Percentiles rank a stretch among this genome's conserved stretches.
These are phyloP conservation scores for Drusus annulatus DNA, from an alignment of 1,140 invertebrate genomes.

Conservation along the genomic window DNA sequence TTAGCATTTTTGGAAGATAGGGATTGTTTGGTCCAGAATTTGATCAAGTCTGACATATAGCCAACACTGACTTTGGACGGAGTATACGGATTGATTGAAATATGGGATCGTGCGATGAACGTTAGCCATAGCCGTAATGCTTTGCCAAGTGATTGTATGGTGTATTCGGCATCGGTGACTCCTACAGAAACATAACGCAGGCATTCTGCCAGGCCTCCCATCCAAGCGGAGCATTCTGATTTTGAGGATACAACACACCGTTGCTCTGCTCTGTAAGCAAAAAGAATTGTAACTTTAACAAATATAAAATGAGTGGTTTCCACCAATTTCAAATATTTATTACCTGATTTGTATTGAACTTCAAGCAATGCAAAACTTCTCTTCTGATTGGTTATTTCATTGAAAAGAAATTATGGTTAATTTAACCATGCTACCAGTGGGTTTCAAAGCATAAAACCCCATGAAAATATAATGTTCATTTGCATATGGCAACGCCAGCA, in stretches of 20 bases:
- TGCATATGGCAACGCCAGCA: too few species aligned
- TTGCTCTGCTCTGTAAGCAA: conserved; percentile 70
- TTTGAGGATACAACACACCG: conserved; percentile 71
- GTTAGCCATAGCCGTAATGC: conserved; percentile 50
- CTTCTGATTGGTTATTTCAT: too few species aligned
- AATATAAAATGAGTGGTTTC: too few species aligned
- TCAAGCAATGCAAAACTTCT: too few species aligned
- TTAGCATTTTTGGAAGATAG: conserved; percentile 55
- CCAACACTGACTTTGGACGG: conserved; percentile 46
- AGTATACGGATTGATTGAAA: conserved; percentile 46
- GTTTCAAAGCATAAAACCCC: too few species aligned
- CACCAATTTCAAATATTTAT: too few species aligned
- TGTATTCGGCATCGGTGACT: conserved; percentile 63
- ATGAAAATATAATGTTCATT: too few species aligned
- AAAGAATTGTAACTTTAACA: neutral
- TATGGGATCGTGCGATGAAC: conserved; percentile 36
- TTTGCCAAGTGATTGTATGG: conserved; percentile 34
- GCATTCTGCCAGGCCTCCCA: conserved; percentile 80
- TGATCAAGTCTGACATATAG: conserved; percentile 38
- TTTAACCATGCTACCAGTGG: too few species aligned
- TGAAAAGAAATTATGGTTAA: too few species aligned
- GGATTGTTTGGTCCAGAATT: conserved; percentile 55
- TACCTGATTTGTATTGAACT: too few species aligned
- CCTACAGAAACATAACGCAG: conserved; percentile 74
- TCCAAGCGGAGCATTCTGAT: conserved; percentile 75